Base-by-base conservation (phyloP, 2,797 vertebrate species). In the Sarcoramphus papa region DNA sequence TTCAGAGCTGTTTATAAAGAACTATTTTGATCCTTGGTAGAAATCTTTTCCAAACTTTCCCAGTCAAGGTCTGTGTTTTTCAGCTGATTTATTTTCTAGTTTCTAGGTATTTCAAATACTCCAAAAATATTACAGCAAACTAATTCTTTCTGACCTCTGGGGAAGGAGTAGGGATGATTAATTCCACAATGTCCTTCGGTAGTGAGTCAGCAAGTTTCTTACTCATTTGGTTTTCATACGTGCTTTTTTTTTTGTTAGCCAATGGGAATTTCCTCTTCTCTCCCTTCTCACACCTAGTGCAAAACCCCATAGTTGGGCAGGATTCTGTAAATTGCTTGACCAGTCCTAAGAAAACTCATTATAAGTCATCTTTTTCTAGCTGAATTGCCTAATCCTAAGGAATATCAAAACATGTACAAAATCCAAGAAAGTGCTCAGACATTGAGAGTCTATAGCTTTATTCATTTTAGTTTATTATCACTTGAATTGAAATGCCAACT, bases 251-350 rank as follows among this genome's bases (percentile, higher is more conserved):
- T 33, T 37, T 5, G 11, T 69, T 27, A 8, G 10, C 30, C 76
- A 95, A 56, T 95, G 96, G 70, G 97, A 97, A 97, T 90, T 78
- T 97, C 83, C 90, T 97, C 24, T 93, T 70, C 69, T 92, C 28
- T 88, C 41, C 43, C 95, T 97, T 97, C 95, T 92, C 94, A 94
- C 73, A 96, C 88, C 67, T 97, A 47, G 69, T 85, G 67, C 57
- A 80, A 95, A 96, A 91, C 16, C n/a, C 64, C 14, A 43, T 14
- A 68, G 56, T 5, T 64, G 65, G 68, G 41, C 68, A 91, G 48
- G n/a, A 57, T 81, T 75, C 45, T 53, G 28, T 80, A 37, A 80
- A 76, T 68, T 67, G 48, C 90, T 94, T 67, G 72, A 80, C 11
- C 20, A 43, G 53, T 85, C 64, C 79, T 60, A 83, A 63, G 40